A percentile compares a stretch with the other conserved stretches of the same genome.
Evolutionary conservation across 2,797 vertebrate genomes (phyloP).

Genomic region (Scyliorhinus canicula): DNA sequence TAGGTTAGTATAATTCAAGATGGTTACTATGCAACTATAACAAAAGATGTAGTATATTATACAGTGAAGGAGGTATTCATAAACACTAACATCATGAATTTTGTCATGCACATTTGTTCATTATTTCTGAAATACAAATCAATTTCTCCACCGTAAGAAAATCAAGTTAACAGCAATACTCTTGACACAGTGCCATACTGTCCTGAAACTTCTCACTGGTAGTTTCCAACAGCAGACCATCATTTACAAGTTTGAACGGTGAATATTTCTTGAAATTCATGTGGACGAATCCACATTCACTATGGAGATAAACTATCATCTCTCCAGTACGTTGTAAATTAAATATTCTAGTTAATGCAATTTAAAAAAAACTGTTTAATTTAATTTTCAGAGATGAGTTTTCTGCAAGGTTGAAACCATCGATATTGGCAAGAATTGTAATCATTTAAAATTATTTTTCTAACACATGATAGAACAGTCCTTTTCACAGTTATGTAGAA

Average conservation of each 20-base stretch:
- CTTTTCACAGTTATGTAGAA: constrained; percentile 56
- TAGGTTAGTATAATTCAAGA: neutral
- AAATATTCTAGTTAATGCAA: neutral
- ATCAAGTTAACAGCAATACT: neutral
- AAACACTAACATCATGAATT: neutral
- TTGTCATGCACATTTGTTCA: neutral
- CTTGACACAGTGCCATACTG: too few species aligned
- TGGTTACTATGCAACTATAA: neutral
- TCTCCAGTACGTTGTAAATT: neutral
- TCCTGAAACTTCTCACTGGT: neutral
- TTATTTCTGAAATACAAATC: neutral
- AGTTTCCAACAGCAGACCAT: neutral
- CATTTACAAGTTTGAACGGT: neutral
- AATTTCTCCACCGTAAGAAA: neutral
- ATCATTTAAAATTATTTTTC: neutral
- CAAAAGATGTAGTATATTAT: neutral
- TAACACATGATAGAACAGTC: neutral
- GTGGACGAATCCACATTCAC: neutral
- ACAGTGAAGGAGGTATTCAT: neutral
- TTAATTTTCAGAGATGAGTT: constrained; percentile 1
- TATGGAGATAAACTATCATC: neutral
- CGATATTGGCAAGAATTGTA: neutral
- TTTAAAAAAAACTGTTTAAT: neutral
- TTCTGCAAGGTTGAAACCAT: constrained; percentile 2
- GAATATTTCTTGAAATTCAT: neutral